Base-by-base conservation (phyloP, 2,888 invertebrate species). In the Tupiocoris notatus region DNA sequence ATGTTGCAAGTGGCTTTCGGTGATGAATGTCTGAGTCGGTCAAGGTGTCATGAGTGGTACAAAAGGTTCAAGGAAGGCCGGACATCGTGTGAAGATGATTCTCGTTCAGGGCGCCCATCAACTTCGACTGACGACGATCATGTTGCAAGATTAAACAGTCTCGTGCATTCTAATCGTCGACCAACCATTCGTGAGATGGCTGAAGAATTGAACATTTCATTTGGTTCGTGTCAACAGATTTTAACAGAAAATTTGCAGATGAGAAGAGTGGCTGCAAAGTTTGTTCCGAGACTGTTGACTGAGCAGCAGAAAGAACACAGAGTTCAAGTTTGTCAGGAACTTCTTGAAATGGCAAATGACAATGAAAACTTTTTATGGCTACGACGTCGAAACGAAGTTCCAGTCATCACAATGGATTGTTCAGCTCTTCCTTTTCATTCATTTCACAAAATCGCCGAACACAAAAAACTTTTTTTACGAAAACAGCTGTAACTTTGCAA, bases 241-340 rank as follows among this genome's bases (percentile, higher is more conserved):
- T 77, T 77, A 70, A 68, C 25, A 24, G 57, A 78, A 65, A 25
- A 70, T 23, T 78, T 78, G 21, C 20, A 59, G 56, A 77, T 77
- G 77, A 78, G 24, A 78, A 66, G 74, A 22, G 63, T 77, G 20
- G 68, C 77, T 74, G 74, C 67, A 17, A 74, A 77, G 68, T 77
- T 77, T 68, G 76, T 77, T 22, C 75, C 65, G 71, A 54, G 67
- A 56, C 66, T 67, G 18, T 62, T 78, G 62, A 73, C 78, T 23
- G 73, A 64, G 12, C 56, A 66, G 18, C 77, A 77, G 75, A 77
- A 77, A 67, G 54, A 77, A 65, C 62, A 73, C 54, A 58, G 58
- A 18, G 54, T 77, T 39, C 66, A 75, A 68, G 21, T 67, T 25
- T 75, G 59, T 24, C 66, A 25, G 66, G 66, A 22, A 64, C 25